These are phyloP conservation scores for Heterochromis multidens DNA, from an alignment of 2,113 vertebrate genomes.

Conservation along the genomic window DNA sequence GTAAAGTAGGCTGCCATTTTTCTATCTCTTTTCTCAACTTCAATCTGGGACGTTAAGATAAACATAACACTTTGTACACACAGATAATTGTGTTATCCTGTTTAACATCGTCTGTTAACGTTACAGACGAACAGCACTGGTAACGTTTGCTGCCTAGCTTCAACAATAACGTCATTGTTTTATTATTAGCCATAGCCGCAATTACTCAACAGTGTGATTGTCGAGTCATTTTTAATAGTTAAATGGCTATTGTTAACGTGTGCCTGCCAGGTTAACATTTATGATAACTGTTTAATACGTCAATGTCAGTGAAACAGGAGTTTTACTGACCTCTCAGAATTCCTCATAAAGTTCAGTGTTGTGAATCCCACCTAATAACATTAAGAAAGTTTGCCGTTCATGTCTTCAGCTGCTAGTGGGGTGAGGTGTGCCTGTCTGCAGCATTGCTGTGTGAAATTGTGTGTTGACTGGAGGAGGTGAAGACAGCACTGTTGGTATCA, in stretches of 20 bases:
- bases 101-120: too few species aligned
- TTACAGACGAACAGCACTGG: too few species aligned
- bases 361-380: neutral
- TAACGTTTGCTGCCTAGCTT: neutral
- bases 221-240: neutral
- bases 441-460: neutral
- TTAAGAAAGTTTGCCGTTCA: neutral
- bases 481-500: neutral
- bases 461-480: accelerated
- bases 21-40: too few species aligned
- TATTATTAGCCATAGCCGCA: neutral
- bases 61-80: too few species aligned
- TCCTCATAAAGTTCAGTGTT: neutral
- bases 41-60: too few species aligned
- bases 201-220: neutral
- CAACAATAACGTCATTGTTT: neutral
- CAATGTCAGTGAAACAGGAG: neutral
- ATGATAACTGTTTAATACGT: neutral
- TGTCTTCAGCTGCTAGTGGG: neutral
- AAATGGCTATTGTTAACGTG: neutral
- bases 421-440: neutral
- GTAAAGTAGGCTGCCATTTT: too few species aligned
- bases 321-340: neutral
- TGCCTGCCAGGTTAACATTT: neutral
- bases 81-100: too few species aligned